Evolutionary conservation across 2,888 invertebrate genomes (phyloP), one percentile per base, ranked within the genome.

Genomic region (Chymomyza procnemis): DNA sequence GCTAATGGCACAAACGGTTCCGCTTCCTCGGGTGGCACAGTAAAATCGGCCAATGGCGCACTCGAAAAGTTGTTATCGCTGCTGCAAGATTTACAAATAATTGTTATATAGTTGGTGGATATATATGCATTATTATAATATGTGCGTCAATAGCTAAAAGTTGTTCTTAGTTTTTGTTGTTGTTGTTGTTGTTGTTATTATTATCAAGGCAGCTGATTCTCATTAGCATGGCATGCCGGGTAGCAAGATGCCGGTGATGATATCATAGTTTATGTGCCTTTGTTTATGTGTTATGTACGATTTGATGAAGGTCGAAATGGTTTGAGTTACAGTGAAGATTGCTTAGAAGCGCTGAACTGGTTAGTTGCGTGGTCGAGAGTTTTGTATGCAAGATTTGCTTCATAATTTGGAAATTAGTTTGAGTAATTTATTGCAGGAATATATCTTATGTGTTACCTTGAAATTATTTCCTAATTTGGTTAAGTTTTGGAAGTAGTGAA

Each of bases 31-130:
- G 80, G 47, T 9, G 85, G 80, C 50, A 61, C 70, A 26, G 63
- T 47, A 41, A 79, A 81, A 1, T 86, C 80, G 3, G 81, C 81
- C 73, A 81, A 63, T 50, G 87, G 81, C 68, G 73, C 85, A 21
- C 71, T 71, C 21, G 85, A 26, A 6, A 30, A 70, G 64, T 56
- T 72, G 62, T 56, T 81, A 67, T 85, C 87, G 67, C 81, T 87
- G 67, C 81, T 81, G 14, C 1, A 34, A 46, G 18, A 41, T n/a
- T 14, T 8, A 8, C 48, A 30, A 66, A 34, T 55, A 61, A 54
- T 26, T 65, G 41, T 71, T 66, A n/a, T 55, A 30, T 57, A 57
- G n/a, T n/a, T n/a, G n/a, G n/a, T 57, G 34, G 4, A 0, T 26
- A 22, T 30, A 5, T 56, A 56, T 6, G 21, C 4, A 34, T 1